Evolutionary conservation across 1,140 invertebrate genomes (phyloP).

Genomic region (Ceratina calcarata): DNA sequence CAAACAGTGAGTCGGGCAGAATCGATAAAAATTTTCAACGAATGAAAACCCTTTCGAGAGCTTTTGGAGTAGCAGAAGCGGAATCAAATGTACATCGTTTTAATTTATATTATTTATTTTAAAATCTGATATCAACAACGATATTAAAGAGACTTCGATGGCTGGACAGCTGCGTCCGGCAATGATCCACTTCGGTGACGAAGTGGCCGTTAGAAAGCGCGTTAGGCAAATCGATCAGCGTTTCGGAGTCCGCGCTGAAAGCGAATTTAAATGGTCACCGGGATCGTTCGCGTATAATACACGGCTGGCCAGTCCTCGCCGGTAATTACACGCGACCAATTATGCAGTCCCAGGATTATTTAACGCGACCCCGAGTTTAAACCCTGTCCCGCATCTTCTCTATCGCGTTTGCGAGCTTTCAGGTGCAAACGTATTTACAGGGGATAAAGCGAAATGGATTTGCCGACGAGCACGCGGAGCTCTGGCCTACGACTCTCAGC

Average conservation of each 20-base stretch:
- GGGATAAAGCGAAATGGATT: neutral
- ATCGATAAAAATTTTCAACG: no score
- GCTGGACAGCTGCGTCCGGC: constrained; percentile 15
- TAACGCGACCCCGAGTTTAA: constrained; percentile 8
- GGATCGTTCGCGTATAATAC: constrained; percentile 40
- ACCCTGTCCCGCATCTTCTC: neutral
- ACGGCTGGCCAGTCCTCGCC: neutral
- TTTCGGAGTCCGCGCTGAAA: constrained; percentile 16
- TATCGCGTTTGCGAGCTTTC: neutral
- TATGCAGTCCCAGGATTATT: constrained; percentile 30
- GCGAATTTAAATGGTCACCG: constrained; percentile 36
- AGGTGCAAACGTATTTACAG: neutral
- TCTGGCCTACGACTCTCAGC: no score
- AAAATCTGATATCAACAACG: no score
- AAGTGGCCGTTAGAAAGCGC: neutral
- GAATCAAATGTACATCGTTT: no score
- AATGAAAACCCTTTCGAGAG: no score
- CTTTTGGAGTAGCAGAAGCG: no score
- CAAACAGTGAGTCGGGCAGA: no score
- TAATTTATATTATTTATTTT: no score
- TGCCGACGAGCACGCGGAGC: neutral
- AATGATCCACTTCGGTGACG: neutral
- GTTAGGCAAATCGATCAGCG: neutral
- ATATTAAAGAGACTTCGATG: neutral
- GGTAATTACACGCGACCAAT: constrained; percentile 36